These are phyloP conservation scores for Apodemus agrarius DNA, from an alignment of 2,797 vertebrate species.

Conservation along the genomic window DNA sequence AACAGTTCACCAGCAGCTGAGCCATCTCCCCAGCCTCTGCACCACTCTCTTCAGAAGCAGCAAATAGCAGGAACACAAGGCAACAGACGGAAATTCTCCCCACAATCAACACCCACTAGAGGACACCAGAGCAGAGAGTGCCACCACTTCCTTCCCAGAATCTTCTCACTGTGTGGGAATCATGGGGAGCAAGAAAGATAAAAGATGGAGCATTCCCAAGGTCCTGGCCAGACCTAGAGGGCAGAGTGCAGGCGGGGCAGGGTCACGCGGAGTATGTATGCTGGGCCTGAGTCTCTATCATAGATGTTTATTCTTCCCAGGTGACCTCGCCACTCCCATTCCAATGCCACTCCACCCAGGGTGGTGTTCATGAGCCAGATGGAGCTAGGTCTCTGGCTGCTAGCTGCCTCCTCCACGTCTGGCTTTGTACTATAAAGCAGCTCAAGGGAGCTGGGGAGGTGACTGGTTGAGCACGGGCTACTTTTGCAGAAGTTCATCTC, in stretches of 20 bases:
- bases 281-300: neutral
- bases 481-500: neutral
- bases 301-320: neutral
- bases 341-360: neutral
- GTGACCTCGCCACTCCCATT: neutral
- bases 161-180: fast-evolving
- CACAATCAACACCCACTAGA: neutral
- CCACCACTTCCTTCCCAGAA: neutral
- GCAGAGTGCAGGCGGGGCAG: neutral
- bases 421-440: neutral
- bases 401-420: neutral
- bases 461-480: neutral
- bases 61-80: neutral
- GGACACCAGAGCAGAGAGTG: neutral
- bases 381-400: too few relatives aligned
- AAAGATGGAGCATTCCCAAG: neutral
- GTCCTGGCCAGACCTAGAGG: neutral
- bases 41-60: neutral
- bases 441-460: neutral
- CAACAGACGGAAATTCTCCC: neutral
- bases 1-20: neutral
- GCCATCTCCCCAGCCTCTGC: neutral
- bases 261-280: neutral
- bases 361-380: neutral
- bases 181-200: neutral